These are phyloP conservation scores for Terrapene triunguis DNA, from an alignment of 2,113 vertebrate genomes.

Conservation along the genomic window DNA sequence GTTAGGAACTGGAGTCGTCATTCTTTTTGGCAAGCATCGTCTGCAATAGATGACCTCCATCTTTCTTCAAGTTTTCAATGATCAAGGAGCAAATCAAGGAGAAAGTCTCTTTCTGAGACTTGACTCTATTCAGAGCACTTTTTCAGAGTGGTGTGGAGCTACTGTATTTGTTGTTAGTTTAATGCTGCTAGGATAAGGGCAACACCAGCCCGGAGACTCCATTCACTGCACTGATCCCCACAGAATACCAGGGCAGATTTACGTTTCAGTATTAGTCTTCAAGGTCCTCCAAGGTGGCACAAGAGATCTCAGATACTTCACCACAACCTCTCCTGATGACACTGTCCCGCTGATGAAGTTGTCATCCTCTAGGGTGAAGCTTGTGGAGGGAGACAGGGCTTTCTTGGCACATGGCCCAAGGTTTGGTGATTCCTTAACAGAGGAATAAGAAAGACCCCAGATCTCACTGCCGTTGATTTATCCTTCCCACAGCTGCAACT, in stretches of 20 bases:
- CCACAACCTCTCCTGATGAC: not conserved
- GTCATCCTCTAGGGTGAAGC: not conserved
- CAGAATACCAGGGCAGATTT: not conserved
- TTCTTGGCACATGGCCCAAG: not conserved
- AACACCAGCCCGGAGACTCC: not conserved
- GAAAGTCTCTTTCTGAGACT: constrained; percentile 37
- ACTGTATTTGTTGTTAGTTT: not conserved
- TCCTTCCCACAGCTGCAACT: not conserved
- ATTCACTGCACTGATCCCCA: not conserved
- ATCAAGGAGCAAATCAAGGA: not conserved
- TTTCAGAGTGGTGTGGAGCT: not conserved
- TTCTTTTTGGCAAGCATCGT: constrained; percentile 54
- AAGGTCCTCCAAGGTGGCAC: not conserved
- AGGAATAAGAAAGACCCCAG: not conserved
- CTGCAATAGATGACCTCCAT: not conserved
- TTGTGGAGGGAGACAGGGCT: not conserved
- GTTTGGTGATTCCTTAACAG: not conserved
- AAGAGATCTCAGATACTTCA: not conserved
- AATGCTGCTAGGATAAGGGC: not conserved
- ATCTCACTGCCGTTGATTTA: not conserved
- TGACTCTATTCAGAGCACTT: not conserved
- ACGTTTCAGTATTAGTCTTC: not conserved
- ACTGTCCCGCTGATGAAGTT: not conserved
- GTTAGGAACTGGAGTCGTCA: constrained; percentile 61
- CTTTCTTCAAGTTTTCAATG: constrained; percentile 7